Conservation (phyloP, 2,113 vertebrate genomes). For the Carassius gibelio region DNA sequence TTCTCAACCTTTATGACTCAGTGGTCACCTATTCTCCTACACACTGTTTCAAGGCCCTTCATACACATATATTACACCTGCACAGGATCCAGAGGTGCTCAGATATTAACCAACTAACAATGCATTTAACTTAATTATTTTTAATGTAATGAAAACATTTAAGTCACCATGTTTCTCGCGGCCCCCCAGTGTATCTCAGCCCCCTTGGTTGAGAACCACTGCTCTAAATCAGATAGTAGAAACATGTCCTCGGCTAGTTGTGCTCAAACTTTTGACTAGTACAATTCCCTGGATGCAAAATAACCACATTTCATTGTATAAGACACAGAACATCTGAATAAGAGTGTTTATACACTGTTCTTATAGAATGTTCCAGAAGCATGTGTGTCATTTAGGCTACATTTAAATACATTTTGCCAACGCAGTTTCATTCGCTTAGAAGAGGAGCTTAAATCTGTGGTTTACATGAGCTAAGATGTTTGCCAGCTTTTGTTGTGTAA, state of each 20-base stretch:
- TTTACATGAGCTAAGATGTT: constrained; percentile 32
- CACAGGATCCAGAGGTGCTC: no score
- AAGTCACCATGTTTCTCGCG: no score
- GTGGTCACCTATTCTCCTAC: background rate
- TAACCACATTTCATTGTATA: background rate
- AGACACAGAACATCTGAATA: background rate
- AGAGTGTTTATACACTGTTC: background rate
- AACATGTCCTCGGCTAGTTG: background rate
- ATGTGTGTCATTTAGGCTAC: background rate
- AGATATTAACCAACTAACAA: no score
- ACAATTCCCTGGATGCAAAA: background rate
- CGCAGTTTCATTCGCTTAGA: constrained; percentile 38
- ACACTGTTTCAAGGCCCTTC: background rate
- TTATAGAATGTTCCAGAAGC: background rate
- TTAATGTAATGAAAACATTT: no score
- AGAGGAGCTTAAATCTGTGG: constrained; percentile 28
- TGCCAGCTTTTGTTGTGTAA: constrained; percentile 37
- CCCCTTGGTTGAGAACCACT: background rate
- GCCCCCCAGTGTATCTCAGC: no score
- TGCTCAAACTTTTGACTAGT: background rate
- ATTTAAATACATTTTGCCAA: constrained; percentile 33
- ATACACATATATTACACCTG: no score
- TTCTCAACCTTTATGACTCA: background rate
- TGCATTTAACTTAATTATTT: background rate
- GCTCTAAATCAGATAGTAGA: background rate